Evolutionary conservation across 2,797 vertebrate species (phyloP).

Genomic region (Microchirus variegatus): DNA sequence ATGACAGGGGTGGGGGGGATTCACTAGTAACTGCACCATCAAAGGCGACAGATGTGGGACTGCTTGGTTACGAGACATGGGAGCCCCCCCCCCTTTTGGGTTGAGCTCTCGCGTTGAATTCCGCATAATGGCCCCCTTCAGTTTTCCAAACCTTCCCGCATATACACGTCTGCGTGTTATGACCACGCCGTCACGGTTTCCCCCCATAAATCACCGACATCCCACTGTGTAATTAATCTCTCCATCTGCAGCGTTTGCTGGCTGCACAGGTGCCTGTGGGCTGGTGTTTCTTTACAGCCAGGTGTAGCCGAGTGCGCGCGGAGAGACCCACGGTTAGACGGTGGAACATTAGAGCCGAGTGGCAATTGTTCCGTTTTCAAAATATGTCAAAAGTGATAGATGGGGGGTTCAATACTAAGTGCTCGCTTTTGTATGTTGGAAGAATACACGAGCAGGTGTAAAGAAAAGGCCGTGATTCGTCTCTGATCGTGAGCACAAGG

Average conservation of each 20-base stretch:
- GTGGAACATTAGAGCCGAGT: slow-evolving; percentile 59
- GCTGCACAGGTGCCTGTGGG: slow-evolving; percentile 65
- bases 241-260: slow-evolving; percentile 57
- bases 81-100: slow-evolving; percentile 39
- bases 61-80: slow-evolving; percentile 34
- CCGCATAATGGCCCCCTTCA: slow-evolving; percentile 62
- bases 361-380: slow-evolving; percentile 62
- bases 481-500: slow-evolving; percentile 41
- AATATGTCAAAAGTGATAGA: slow-evolving; percentile 75
- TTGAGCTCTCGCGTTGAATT: slow-evolving; percentile 42
- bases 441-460: slow-evolving; percentile 32
- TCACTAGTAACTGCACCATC: slow-evolving; percentile 62
- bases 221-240: slow-evolving; percentile 64
- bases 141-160: slow-evolving; percentile 51
- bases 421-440: slow-evolving; percentile 35
- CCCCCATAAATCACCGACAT: slow-evolving; percentile 69
- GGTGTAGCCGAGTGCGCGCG: slow-evolving; percentile 48
- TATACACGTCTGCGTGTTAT: slow-evolving; percentile 68
- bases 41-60: slow-evolving; percentile 69
- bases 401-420: slow-evolving; percentile 47
- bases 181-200: slow-evolving; percentile 65
- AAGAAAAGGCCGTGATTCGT: slow-evolving; percentile 31
- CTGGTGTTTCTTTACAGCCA: slow-evolving; percentile 64
- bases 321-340: slow-evolving; percentile 33
- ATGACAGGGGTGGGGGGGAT: slow-evolving; percentile 37